These are phyloP conservation scores for Coreoperca whiteheadi DNA, from an alignment of 2,113 vertebrate genomes.

Conservation along the genomic window DNA sequence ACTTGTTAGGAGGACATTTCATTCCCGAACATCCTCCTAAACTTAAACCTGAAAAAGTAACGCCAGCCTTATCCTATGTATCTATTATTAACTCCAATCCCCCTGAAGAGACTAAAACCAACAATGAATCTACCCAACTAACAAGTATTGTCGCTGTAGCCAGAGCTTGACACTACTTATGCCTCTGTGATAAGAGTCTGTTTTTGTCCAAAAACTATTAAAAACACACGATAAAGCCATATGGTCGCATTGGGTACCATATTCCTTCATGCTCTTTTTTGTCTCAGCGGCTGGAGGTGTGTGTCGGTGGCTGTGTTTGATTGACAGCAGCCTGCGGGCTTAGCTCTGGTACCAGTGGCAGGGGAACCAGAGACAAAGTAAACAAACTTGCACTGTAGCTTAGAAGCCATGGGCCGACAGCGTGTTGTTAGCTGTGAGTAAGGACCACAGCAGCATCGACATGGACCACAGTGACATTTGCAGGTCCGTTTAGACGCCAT, in stretches of 20 bases:
- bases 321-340: conserved; percentile 6
- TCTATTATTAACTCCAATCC: neutral
- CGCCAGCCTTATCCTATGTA: neutral
- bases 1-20: neutral
- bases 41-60: neutral
- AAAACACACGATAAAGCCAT: neutral
- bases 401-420: neutral
- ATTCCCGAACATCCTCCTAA: neutral
- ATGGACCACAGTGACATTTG: neutral
- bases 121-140: neutral
- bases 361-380: neutral
- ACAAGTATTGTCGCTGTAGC: neutral
- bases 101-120: neutral
- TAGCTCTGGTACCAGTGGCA: neutral
- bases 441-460: neutral
- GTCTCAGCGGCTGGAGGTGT: neutral
- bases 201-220: neutral
- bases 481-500: neutral
- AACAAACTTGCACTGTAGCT: neutral
- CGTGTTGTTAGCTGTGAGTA: neutral
- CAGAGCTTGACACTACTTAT: neutral
- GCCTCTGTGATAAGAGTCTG: neutral
- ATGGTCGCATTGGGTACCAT: neutral
- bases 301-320: neutral
- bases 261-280: neutral